Evolutionary conservation across 2,797 vertebrate species (phyloP).

Genomic region (Myotis vivesi): DNA sequence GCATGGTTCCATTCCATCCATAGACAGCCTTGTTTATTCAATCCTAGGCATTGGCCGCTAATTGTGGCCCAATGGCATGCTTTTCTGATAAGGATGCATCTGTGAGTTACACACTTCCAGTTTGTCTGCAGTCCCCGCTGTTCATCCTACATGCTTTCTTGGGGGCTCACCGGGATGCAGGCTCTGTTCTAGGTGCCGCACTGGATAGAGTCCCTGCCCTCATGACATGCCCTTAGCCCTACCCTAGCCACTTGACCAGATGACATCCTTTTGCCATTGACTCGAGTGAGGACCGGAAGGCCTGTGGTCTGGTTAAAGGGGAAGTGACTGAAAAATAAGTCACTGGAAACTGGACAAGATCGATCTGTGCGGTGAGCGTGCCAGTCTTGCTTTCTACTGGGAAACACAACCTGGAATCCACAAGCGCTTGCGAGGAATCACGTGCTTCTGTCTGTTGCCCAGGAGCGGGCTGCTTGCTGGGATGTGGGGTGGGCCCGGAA

Average conservation of each 20-base stretch:
- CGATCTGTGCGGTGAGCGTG: neutral
- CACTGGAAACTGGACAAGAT: neutral
- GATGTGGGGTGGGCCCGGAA: neutral
- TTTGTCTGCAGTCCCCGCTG: neutral
- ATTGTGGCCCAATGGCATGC: neutral
- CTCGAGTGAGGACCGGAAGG: neutral
- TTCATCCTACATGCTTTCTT: neutral
- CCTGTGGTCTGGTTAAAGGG: neutral
- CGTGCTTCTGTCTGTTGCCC: neutral
- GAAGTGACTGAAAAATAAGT: neutral
- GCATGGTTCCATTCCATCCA: neutral
- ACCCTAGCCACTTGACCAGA: neutral
- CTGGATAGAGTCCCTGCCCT: neutral
- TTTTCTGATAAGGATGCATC: neutral
- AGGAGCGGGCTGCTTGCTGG: neutral
- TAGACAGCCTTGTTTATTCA: neutral
- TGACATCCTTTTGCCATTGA: neutral
- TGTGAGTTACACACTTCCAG: neutral
- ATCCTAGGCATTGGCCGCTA: no score
- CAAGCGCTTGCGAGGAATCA: neutral
- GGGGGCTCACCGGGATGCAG: neutral
- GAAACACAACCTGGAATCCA: neutral
- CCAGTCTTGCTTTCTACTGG: neutral
- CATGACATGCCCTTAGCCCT: fast-evolving
- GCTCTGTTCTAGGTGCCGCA: neutral